A percentile compares a stretch with the other conserved stretches of the same genome.
These are phyloP conservation scores for Columbina picui DNA, from an alignment of 2,113 vertebrate genomes.

Conservation along the genomic window DNA sequence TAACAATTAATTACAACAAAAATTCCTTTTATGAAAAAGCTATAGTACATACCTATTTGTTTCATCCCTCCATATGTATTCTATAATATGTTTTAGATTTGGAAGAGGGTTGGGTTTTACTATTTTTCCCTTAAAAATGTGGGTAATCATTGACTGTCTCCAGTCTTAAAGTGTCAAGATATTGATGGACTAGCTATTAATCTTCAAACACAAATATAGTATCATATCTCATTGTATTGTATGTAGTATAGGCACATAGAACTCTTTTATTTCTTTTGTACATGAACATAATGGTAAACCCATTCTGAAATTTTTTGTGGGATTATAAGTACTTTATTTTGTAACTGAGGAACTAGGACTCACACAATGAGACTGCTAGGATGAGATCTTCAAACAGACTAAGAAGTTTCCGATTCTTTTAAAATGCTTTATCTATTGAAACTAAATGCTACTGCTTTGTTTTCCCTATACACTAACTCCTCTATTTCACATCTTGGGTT, in stretches of 20 bases:
- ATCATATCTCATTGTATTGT: accelerated
- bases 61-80: not conserved
- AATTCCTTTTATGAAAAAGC: not conserved
- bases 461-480: not conserved
- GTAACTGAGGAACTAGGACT: not conserved
- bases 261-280: not conserved
- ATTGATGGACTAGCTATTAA: not conserved
- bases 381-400: not conserved
- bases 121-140: not conserved
- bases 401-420: not conserved
- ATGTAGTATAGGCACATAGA: accelerated
- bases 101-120: not conserved
- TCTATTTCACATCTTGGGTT: not conserved
- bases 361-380: accelerated
- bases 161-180: not conserved
- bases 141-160: not conserved
- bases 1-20: not conserved
- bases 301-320: not conserved
- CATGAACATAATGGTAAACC: not conserved
- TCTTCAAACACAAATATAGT: not conserved
- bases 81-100: not conserved
- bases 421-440: not conserved
- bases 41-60: not conserved
- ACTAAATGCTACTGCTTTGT: not conserved
- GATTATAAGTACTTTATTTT: not conserved